Conservation (phyloP, 2,113 vertebrate species). For the Carassius auratus region DNA sequence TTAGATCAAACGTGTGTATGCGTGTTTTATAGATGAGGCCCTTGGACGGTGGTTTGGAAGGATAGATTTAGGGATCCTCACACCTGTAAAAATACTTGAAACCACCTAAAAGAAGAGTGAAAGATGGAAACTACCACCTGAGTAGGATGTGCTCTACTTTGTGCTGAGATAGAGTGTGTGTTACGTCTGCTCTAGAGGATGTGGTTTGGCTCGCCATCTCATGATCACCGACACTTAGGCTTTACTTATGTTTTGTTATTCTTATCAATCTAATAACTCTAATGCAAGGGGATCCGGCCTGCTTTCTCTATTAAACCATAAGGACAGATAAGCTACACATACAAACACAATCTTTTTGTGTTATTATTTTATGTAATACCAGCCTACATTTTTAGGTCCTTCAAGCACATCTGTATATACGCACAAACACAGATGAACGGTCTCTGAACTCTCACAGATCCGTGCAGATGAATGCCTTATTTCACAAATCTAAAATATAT, state of each 20-base stretch:
- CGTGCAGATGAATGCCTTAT: slow-evolving; percentile 35
- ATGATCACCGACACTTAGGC: not conserved
- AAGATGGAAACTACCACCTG: slow-evolving; percentile 42
- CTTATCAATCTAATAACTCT: slow-evolving; percentile 59
- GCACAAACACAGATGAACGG: slow-evolving; percentile 11
- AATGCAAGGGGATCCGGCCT: slow-evolving; percentile 17
- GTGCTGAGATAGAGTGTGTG: slow-evolving; percentile 3
- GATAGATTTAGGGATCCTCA: slow-evolving; percentile 3
- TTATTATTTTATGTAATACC: not conserved
- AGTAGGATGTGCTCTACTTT: slow-evolving; percentile 46
- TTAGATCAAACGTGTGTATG: not conserved
- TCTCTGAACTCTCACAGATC: not conserved
- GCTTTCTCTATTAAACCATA: slow-evolving; percentile 43
- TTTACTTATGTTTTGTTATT: slow-evolving; percentile 54
- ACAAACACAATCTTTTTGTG: not conserved
- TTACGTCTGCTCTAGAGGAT: slow-evolving; percentile 55
- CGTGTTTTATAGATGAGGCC: not conserved
- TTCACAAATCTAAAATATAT: slow-evolving; percentile 24
- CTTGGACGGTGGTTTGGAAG: not conserved
- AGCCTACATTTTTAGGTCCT: not conserved
- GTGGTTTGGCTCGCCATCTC: slow-evolving; percentile 23
- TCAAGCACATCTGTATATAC: not conserved
- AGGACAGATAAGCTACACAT: not conserved
- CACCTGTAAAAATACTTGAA: slow-evolving; percentile 8
- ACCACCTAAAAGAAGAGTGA: not conserved